phyloP scores from a whole-genome alignment of 2,797 vertebrate genomes.

The Sebastes kiyomatsui region DNA sequence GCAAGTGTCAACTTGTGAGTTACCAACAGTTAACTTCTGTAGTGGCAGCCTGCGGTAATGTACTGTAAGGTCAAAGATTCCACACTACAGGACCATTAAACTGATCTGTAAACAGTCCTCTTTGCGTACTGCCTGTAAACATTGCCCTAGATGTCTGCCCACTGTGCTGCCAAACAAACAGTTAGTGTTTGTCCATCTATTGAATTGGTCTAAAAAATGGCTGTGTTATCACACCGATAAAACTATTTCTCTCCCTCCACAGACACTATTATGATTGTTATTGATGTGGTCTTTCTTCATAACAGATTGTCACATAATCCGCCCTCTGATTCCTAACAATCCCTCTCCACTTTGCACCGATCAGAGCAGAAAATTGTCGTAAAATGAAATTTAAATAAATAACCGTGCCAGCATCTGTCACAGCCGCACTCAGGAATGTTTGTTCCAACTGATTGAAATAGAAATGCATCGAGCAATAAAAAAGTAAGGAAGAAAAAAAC shows the following conservation, averaged over 20 bases:
- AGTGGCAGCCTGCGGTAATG: neutral
- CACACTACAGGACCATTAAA: neutral
- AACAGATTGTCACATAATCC: slow-evolving; percentile 11
- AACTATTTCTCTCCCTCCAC: neutral
- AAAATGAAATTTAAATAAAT: slow-evolving; percentile 22
- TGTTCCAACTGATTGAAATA: slow-evolving; percentile 10
- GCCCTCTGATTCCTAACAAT: slow-evolving; percentile 5
- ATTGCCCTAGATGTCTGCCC: neutral
- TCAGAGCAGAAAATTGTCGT: slow-evolving; percentile 27
- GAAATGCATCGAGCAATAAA: slow-evolving; percentile 14
- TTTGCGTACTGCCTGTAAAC: neutral
- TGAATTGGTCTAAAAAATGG: neutral
- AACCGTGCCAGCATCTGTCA: slow-evolving; percentile 29
- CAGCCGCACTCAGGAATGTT: neutral
- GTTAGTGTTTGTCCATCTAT: neutral
- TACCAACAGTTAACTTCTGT: neutral
- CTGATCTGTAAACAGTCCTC: neutral
- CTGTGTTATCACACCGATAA: neutral
- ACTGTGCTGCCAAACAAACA: neutral
- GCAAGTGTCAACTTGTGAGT: neutral
- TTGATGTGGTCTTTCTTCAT: slow-evolving; percentile 2
- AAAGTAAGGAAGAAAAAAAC: neutral
- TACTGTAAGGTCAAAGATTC: neutral
- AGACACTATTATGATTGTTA: neutral
- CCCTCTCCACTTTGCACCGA: neutral